Conservation (phyloP, 2,113 vertebrate species). For the Notothenia rossii region DNA sequence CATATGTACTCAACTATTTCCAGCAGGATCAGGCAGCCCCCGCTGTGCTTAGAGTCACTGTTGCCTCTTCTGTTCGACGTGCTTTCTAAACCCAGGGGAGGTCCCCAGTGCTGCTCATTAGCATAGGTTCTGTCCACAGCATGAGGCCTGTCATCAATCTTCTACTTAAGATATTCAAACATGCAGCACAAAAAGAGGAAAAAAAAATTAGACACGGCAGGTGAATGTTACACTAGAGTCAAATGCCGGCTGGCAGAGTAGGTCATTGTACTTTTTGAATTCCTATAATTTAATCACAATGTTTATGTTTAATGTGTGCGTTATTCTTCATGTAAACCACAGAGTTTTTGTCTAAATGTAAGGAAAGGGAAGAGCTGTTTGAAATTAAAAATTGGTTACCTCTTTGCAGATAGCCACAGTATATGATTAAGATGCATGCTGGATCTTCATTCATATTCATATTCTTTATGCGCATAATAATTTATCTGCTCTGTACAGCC, state of each 20-base stretch:
- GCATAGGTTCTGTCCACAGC: slow-evolving; percentile 69
- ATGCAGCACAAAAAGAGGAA: not conserved
- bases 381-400: not conserved
- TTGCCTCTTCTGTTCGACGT: slow-evolving; percentile 42
- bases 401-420: not conserved
- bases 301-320: not conserved
- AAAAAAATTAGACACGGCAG: not conserved
- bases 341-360: not conserved
- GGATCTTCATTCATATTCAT: slow-evolving; percentile 5
- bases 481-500: not conserved
- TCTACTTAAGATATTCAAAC: slow-evolving; percentile 67
- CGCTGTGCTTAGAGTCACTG: slow-evolving; percentile 24
- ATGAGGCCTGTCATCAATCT: slow-evolving; percentile 70
- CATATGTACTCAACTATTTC: slow-evolving; percentile 19
- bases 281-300: not conserved
- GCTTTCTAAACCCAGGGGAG: slow-evolving; percentile 61
- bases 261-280: not conserved
- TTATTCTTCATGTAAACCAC: not conserved
- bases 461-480: not conserved
- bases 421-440: not conserved
- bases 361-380: not conserved
- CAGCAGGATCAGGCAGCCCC: not conserved
- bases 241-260: not conserved
- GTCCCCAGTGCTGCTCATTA: slow-evolving; percentile 62
- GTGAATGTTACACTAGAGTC: not conserved